Percentiles rank a stretch among this genome's conserved stretches.
These are phyloP conservation scores for Furcifer pardalis DNA, from an alignment of 2,797 vertebrate genomes.

Conservation along the genomic window DNA sequence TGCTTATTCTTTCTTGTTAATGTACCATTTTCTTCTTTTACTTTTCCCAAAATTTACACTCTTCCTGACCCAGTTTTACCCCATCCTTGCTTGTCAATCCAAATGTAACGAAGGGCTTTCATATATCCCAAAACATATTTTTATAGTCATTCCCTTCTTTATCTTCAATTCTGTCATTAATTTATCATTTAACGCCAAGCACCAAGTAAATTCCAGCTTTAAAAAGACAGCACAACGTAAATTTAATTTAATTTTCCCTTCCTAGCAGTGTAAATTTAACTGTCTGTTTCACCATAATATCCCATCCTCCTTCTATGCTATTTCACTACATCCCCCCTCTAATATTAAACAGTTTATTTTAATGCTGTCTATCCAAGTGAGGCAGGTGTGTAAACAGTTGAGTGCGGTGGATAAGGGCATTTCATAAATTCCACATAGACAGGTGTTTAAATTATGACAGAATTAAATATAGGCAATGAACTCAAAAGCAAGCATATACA, in stretches of 20 bases:
- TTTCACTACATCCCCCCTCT: conserved; percentile 45
- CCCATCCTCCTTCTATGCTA: conserved; percentile 34
- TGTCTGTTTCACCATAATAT: conserved; percentile 33
- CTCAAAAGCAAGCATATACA: conserved; percentile 54
- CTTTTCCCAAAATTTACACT: too few species aligned
- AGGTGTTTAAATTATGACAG: conserved; percentile 81
- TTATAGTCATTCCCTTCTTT: too few species aligned
- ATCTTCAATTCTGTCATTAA: too few species aligned
- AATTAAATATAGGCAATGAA: conserved; percentile 73
- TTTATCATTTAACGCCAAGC: too few species aligned
- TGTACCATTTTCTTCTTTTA: too few species aligned
- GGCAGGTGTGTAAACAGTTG: conserved; percentile 77
- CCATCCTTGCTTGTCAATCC: too few species aligned
- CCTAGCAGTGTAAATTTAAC: conserved; percentile 20
- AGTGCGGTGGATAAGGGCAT: conserved; percentile 68
- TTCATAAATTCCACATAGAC: conserved; percentile 79
- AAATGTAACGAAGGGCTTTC: too few species aligned
- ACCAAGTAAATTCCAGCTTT: too few species aligned
- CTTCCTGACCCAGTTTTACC: too few species aligned
- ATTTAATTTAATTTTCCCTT: background rate
- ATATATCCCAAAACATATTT: too few species aligned
- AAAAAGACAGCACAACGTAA: conserved; percentile 7
- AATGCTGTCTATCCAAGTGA: conserved; percentile 68
- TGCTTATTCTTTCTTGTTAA: too few species aligned
- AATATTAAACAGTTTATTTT: conserved; percentile 71